phyloP scores from a whole-genome alignment of 2,888 invertebrate species.

The Laspeyria flexula region DNA sequence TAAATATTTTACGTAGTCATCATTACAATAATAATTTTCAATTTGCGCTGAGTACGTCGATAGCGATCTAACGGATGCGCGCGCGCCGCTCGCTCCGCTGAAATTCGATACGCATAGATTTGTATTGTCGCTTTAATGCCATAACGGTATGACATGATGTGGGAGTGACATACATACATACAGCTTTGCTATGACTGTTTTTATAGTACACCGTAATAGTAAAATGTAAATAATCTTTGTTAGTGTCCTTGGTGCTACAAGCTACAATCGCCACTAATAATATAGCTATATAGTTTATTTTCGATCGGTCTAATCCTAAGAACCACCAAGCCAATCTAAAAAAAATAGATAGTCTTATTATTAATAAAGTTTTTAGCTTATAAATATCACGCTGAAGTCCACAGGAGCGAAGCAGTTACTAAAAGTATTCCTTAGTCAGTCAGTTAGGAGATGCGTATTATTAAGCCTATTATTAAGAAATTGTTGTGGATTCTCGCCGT shows the following conservation, averaged over 20 bases:
- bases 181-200: slow-evolving; percentile 6
- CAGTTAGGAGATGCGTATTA: too few species aligned
- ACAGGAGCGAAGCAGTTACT: too few species aligned
- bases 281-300: too few species aligned
- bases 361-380: too few species aligned
- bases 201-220: background rate
- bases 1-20: slow-evolving; percentile 29
- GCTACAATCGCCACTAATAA: too few species aligned
- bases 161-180: slow-evolving; percentile 46
- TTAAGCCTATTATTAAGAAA: too few species aligned
- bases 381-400: too few species aligned
- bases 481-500: too few species aligned
- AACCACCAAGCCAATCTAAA: too few species aligned
- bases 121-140: slow-evolving; percentile 61
- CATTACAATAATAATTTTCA: slow-evolving; percentile 44
- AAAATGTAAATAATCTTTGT: background rate
- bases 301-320: too few species aligned
- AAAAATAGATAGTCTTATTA: too few species aligned
- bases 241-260: background rate
- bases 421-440: too few species aligned
- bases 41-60: slow-evolving; percentile 38
- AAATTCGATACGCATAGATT: slow-evolving; percentile 63
- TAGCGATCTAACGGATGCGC: slow-evolving; percentile 51
- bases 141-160: slow-evolving; percentile 57
- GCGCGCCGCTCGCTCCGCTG: slow-evolving; percentile 52